phyloP scores from a whole-genome alignment of 2,888 invertebrate genomes.

The Cheilosia pagana region DNA sequence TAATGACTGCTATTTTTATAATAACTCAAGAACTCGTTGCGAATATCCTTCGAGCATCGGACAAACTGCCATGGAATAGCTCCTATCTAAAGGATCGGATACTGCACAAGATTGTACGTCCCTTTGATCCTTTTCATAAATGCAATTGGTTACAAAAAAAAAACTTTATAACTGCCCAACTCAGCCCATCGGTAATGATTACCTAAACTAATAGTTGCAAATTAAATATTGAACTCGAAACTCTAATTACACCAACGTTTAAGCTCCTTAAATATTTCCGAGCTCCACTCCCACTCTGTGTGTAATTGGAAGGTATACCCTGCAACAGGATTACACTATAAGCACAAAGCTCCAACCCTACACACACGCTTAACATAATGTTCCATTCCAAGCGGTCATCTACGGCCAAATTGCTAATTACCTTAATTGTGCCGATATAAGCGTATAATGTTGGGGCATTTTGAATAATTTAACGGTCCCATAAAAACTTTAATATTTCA shows the following conservation, averaged over 20 bases:
- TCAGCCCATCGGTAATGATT: too few relatives aligned
- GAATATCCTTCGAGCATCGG: too few relatives aligned
- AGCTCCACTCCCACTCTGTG: background rate
- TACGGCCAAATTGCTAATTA: slow-evolving; percentile 42
- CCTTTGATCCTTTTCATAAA: too few relatives aligned
- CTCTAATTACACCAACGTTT: slow-evolving; percentile 14
- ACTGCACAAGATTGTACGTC: too few relatives aligned
- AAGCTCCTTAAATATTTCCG: slow-evolving; percentile 2
- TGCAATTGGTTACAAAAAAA: too few relatives aligned
- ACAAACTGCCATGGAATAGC: too few relatives aligned
- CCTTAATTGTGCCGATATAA: slow-evolving; percentile 39
- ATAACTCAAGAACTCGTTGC: too few relatives aligned
- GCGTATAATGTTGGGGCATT: slow-evolving; percentile 38
- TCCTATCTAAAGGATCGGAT: too few relatives aligned
- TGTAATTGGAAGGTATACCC: background rate
- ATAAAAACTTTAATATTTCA: slow-evolving; percentile 64
- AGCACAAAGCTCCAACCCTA: background rate
- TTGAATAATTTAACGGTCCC: slow-evolving; percentile 65
- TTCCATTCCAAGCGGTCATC: slow-evolving; percentile 7
- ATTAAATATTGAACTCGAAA: slow-evolving; percentile 1
- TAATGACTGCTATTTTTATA: too few relatives aligned
- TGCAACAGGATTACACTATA: slow-evolving; percentile 6
- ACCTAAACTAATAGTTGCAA: too few relatives aligned
- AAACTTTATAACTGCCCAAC: too few relatives aligned
- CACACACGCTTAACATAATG: slow-evolving; percentile 4